These are phyloP conservation scores for Ascaphus truei DNA, from an alignment of 2,113 vertebrate species.

Conservation along the genomic window DNA sequence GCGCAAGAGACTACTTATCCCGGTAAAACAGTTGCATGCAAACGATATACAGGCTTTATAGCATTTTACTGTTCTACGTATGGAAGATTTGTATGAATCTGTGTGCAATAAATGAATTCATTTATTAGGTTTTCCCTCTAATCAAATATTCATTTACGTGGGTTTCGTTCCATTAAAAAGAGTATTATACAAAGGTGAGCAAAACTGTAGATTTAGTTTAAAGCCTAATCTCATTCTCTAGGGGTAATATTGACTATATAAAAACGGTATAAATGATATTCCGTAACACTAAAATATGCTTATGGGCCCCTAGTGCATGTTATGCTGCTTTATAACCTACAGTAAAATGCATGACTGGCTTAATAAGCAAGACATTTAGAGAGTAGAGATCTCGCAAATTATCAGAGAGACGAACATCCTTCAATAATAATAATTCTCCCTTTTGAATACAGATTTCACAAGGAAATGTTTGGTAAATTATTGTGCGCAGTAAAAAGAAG, in stretches of 20 bases:
- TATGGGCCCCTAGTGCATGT: constrained; percentile 57
- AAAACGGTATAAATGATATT: constrained; percentile 64
- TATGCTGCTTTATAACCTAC: constrained; percentile 55
- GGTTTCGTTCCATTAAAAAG: constrained; percentile 60
- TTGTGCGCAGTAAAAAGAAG: background rate
- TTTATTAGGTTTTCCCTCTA: constrained; percentile 59
- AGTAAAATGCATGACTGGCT: constrained; percentile 56
- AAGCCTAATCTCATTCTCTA: constrained; percentile 57
- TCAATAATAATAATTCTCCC: constrained; percentile 36
- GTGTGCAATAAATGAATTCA: constrained; percentile 52
- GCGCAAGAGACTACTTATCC: constrained; percentile 41
- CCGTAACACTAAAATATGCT: constrained; percentile 61
- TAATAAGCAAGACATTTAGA: constrained; percentile 61
- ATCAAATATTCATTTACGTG: constrained; percentile 61
- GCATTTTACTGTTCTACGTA: constrained; percentile 44
- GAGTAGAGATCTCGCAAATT: constrained; percentile 42
- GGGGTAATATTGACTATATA: constrained; percentile 58
- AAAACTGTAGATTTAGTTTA: constrained; percentile 61
- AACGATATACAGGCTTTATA: constrained; percentile 45
- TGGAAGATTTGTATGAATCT: constrained; percentile 57
- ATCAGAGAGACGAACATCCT: constrained; percentile 39
- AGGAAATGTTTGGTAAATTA: constrained; percentile 16
- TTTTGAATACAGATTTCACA: constrained; percentile 32
- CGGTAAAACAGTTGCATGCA: constrained; percentile 41
- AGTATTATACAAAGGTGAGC: constrained; percentile 60